Base-by-base conservation (phyloP, 2,888 invertebrate species). In the Drosophila affinis region DNA sequence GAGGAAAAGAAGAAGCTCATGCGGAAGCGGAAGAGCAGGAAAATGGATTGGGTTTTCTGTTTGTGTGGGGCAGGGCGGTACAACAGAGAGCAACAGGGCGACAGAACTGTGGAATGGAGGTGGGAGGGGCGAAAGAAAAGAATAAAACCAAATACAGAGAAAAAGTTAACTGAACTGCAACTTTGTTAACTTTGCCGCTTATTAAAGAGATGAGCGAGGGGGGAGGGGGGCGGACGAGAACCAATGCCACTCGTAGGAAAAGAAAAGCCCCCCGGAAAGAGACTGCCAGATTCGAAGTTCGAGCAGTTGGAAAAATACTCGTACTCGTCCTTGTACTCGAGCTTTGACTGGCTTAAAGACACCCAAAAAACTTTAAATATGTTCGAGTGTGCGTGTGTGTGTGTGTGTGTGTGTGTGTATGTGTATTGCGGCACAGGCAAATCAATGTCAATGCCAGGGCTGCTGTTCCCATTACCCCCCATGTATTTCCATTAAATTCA, bases 101-200 rank as follows among this genome's bases (percentile, higher is more conserved):
- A 12, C 5, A 14, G 34, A 34, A 34, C 9, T 27, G 9, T 3
- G 32, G 32, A 3, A 10, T 2, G 3, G 32, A 3, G 32, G 10
- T 32, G 32, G 0, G 29, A 9, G 29, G 9, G 5, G 27, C 27
- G 27, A 27, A 14, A 53, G 7, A 46, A 39, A 9, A 56, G 48
- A 53, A 34, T 27, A 69, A 62, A 62, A 48, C 24, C 24, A 59
- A 48, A 58, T 61, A 71, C 72, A 52, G 53, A 45, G 47, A 51
- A 51, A 82, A 86, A 86, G 80, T 85, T 85, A 80, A 78, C 34
- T 62, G 34, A 39, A 79, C 49, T 62, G 78, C 77, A 64, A 83
- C 84, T 88, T 83, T 83, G 88, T 80, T 77, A 76, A 83, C 71
- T 80, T 82, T 80, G 59, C 61, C 65, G 75, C 68, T 68, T 65